Base-by-base conservation (phyloP, 2,888 invertebrate species). In the Adelphocoris suturalis region DNA sequence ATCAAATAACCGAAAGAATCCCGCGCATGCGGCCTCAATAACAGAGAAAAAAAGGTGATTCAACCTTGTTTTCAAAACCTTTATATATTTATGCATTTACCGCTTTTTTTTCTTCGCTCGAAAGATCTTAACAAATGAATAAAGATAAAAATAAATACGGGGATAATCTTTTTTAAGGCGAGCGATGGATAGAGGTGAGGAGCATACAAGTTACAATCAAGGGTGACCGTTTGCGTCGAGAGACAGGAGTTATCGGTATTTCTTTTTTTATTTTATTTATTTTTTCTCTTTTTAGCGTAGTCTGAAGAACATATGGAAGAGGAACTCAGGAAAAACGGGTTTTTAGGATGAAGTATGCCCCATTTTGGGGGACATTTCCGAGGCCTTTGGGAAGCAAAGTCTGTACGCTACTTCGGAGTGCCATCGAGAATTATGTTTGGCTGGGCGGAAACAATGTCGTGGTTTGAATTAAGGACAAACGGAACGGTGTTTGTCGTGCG, bases 101-200 rank as follows among this genome's bases (percentile, higher is more conserved):
- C 0, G 78, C n/a, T 78, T 52, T 82, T 82, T 82, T 52, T 19
- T 13, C 12, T 47, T 23, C 76, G 86, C 11, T 28, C 57, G 52
- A 37, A 37, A 37, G 37, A 37, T 28, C 19, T 86, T 75, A 55
- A 46, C n/a, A 75, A 86, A 68, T 86, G 86, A 86, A 86, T 75
- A 47, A 86, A 28, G 68, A 86, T 86, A 86, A 86, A 75, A 75
- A 86, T 86, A 86, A 86, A 86, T 86, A 86, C 86, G 86, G 19
- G 86, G 86, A 86, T 86, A 86, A 75, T 86, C 86, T 86, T 23
- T 55, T 68, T 86, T 27, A 16, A n/a, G 47, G 75, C 23, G 57
- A 68, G 27, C 13, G 68, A 12, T 23, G 68, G 68, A 68, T 52
- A 48, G 48, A 23, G 27, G 23, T 82, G 82, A 82, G 52, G 82